Evolutionary conservation across 2,797 vertebrate genomes (phyloP).

Genomic region (Sebastiscus albofasciatus): DNA sequence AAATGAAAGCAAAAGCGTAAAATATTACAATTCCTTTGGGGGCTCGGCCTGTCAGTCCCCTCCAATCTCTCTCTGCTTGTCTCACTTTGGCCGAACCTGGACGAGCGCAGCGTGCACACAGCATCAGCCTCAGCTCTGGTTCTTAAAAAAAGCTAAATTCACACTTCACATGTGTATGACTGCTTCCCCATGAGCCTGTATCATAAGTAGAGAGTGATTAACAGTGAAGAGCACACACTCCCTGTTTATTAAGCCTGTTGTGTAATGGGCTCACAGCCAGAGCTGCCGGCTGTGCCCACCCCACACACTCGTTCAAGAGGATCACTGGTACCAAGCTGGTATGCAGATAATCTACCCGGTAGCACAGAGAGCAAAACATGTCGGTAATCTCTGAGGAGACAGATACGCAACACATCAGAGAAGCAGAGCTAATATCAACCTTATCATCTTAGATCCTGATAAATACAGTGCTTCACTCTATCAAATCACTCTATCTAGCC

Average conservation of each 20-base stretch:
- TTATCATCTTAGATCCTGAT: constrained; percentile 2
- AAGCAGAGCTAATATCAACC: constrained; percentile 34
- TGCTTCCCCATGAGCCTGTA: constrained; percentile 28
- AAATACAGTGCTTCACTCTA: not conserved
- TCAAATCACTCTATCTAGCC: not conserved
- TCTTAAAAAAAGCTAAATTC: constrained; percentile 2
- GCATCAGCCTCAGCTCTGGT: not conserved
- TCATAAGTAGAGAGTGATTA: constrained; percentile 59
- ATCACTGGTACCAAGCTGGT: constrained; percentile 64
- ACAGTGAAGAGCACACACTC: constrained; percentile 57
- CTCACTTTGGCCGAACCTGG: not conserved
- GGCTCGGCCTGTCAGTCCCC: not conserved
- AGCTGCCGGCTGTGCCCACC: constrained; percentile 50
- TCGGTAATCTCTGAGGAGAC: constrained; percentile 51
- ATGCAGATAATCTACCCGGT: constrained; percentile 60
- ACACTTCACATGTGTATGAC: constrained; percentile 21
- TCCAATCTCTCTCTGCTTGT: not conserved
- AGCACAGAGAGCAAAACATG: constrained; percentile 31
- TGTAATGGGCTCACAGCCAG: constrained; percentile 71
- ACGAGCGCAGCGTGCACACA: not conserved
- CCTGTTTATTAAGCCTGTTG: constrained; percentile 71
- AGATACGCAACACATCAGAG: constrained; percentile 24
- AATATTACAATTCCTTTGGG: not conserved
- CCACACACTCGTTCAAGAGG: constrained; percentile 43
- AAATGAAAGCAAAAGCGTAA: constrained; percentile 10